Percentiles rank a stretch among this genome's conserved stretches.
Evolutionary conservation across 2,113 vertebrate genomes (phyloP).

Genomic region (Rhodinocichla rosea): DNA sequence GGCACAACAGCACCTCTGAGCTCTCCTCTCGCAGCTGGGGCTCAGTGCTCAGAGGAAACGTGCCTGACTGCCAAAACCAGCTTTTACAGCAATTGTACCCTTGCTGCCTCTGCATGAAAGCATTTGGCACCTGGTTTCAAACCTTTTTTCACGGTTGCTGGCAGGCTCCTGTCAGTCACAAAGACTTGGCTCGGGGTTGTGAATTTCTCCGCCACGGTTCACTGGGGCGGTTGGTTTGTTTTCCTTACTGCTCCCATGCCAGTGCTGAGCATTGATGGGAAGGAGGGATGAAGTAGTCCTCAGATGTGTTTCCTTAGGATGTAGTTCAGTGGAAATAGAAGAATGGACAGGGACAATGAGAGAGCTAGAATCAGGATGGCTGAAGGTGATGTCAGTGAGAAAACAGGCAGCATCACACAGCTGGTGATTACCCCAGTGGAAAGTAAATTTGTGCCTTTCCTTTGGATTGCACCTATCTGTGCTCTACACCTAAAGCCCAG

Average conservation of each 20-base stretch:
- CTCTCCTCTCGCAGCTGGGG: not conserved
- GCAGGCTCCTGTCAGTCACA: not conserved
- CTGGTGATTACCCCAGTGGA: not conserved
- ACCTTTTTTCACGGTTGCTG: not conserved
- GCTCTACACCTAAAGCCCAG: not conserved
- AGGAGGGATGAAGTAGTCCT: not conserved
- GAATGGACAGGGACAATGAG: rapidly evolving
- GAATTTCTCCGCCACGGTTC: not conserved
- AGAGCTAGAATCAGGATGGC: not conserved
- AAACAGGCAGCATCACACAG: not conserved
- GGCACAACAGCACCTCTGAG: not conserved
- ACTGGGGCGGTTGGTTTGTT: not conserved
- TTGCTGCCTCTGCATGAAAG: not conserved
- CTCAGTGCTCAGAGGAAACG: not conserved
- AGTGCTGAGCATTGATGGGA: not conserved
- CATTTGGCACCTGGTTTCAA: not conserved
- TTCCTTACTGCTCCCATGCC: not conserved
- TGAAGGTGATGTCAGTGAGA: not conserved
- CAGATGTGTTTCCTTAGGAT: not conserved
- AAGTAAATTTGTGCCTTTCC: not conserved
- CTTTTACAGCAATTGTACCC: not conserved
- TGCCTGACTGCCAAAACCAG: not conserved
- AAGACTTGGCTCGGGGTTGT: not conserved
- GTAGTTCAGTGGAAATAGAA: not conserved
- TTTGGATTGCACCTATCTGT: not conserved